A percentile compares a stretch with the other conserved stretches of the same genome.
These are phyloP conservation scores for Aurelia aurita DNA, from an alignment of 30 jellyfish, hydroid and myxozoan species.

Conservation along the genomic window DNA sequence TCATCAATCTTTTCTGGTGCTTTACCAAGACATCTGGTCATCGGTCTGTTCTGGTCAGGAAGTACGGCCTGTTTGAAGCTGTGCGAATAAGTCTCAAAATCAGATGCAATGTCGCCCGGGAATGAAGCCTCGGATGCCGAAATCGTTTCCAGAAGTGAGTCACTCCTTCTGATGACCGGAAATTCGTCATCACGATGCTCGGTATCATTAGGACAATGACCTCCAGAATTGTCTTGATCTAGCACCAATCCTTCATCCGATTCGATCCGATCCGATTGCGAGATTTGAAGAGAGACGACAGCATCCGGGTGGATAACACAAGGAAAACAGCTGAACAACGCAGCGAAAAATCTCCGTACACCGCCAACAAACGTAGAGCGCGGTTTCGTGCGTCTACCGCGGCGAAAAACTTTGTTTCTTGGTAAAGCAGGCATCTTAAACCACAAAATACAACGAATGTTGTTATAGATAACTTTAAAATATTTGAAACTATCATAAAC, in stretches of 20 bases:
- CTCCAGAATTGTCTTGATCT: not conserved
- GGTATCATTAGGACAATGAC: not conserved
- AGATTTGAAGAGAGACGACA: slow-evolving; percentile 7
- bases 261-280: not conserved
- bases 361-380: not conserved
- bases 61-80: not conserved
- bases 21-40: not conserved
- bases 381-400: slow-evolving; percentile 21
- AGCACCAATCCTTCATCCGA: not conserved
- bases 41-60: not conserved
- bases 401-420: slow-evolving; percentile 28
- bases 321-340: slow-evolving; percentile 46
- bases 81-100: not conserved
- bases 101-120: not conserved
- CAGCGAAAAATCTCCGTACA: slow-evolving; percentile 7
- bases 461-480: not conserved
- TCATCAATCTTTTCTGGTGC: not conserved
- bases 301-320: slow-evolving; percentile 39
- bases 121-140: not conserved
- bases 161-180: not conserved
- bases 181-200: not conserved
- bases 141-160: slow-evolving; percentile 5
- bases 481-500: not conserved
- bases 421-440: slow-evolving; percentile 41
- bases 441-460: not conserved